Base-by-base conservation (phyloP, 2,888 invertebrate genomes). In the Scaptomyza parva region DNA sequence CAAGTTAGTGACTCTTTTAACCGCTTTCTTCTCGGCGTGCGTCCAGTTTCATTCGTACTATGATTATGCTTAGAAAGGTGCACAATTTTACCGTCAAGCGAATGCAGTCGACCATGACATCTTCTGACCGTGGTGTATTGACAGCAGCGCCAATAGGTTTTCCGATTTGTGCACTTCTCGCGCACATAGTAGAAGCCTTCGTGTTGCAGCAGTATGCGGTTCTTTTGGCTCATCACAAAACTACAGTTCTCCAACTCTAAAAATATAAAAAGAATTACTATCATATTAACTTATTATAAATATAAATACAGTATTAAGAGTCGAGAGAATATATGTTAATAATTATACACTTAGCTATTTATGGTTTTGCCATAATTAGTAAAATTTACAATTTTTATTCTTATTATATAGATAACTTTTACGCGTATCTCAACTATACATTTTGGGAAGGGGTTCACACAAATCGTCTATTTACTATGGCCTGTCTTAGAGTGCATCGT, bases 81-180 rank as follows among this genome's bases (percentile, higher is more conserved):
- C 1, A 91, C 84, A 20, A 92, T 86, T 3, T 70, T 62, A 3
- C 87, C 86, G 3, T 85, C 63, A 0, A 86, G 67, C 0, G 91
- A 91, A 65, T 92, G 92, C 2, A 91, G 69, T 17, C 92, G 83
- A 4, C 89, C 91, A 40, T 89, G 91, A 54, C 92, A 92, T 54
- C 86, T 90, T 9, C 75, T 52, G 0, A 72, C 58, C 3, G 92
- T 91, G 7, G 92, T 92, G 50, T 92, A 92, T 58, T 91, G 89
- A 1, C 89, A 90, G 69, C 92, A 92, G 28, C 92, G 88, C 92
- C 92, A 92, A 69, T 92, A 92, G 8, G 89, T 87, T 70, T 92
- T 92, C 22, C 78, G 71, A 0, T 89, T 88, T 14, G 91, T 85
- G 17, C 70, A 35, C 71, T 92, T 92, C 54, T 92, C 92, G 11